phyloP scores from a whole-genome alignment of 2,888 invertebrate genomes.

The Oligia strigilis region DNA sequence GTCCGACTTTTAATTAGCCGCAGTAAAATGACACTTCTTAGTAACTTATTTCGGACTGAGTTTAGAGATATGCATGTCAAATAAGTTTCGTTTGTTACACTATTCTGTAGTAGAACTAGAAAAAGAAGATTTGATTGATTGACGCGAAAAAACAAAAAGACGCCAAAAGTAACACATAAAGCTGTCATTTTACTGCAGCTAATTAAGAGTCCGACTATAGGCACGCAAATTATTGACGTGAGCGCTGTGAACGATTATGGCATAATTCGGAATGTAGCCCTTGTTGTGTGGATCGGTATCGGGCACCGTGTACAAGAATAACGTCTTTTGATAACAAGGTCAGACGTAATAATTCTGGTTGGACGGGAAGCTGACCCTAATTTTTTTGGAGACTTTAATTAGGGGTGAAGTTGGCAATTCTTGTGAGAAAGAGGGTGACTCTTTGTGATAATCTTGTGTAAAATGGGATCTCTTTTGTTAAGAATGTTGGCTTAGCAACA shows the following conservation, averaged over 20 bases:
- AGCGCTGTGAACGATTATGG: neutral
- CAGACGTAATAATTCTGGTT: neutral
- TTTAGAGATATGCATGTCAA: too few species aligned
- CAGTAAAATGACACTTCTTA: too few species aligned
- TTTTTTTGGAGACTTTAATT: neutral
- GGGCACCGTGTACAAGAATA: constrained; percentile 21
- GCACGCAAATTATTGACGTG: neutral
- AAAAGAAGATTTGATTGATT: too few species aligned
- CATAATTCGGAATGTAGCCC: neutral
- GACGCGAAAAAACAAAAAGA: too few species aligned
- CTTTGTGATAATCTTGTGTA: neutral
- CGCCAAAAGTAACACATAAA: too few species aligned
- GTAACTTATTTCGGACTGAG: too few species aligned
- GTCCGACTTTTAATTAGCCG: too few species aligned
- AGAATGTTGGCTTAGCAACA: neutral
- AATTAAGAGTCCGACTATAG: too few species aligned
- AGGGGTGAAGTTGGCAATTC: neutral
- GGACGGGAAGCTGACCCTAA: neutral
- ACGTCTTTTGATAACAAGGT: constrained; percentile 10
- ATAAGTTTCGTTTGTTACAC: too few species aligned
- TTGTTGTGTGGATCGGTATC: neutral
- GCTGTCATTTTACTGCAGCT: too few species aligned
- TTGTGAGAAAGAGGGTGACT: neutral
- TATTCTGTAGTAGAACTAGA: too few species aligned
- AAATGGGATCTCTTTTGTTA: neutral